Evolutionary conservation across 64 coral and sea anemone species (phyloP), one percentile per base, ranked within the genome.

Genomic region (Dendrophyllia cribrosa): DNA sequence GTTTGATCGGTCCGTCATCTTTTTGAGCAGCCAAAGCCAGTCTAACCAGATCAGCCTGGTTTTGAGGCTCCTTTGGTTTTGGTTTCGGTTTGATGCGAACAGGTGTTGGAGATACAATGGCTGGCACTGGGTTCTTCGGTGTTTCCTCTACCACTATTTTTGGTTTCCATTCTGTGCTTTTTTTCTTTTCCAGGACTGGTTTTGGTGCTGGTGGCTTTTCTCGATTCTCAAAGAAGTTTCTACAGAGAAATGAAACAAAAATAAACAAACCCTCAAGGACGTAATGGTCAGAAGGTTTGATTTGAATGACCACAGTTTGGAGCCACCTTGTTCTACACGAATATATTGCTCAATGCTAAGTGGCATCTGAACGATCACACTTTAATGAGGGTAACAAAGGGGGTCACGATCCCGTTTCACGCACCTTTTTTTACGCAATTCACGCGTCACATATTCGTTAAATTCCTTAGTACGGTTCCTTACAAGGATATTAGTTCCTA

Each of bases 31-130:
- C 59, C 12, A 84, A 9, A 49, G 80, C 80, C 46, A 50, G 60
- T 67, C 45, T 84, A 21, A 84, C 80, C 19, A 84, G 62, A 67
- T 84, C 80, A 23, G 80, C 80, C 26, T 84, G 80, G 17, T 84
- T 84, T 84, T 50, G 80, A 84, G 80, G 80, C 45, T 83, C 79
- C 59, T 22, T 84, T 24, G 43, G 58, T 88, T 59, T 75, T 0
- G 21, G 17, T 25, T 34, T 34, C 34, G 53, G 84, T 53, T 59
- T 59, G 8, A 15, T 13, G 16, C 3, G 15, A 45, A 48, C 25
- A 10, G 24, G 51, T 74, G 74, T 76, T 17, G 46, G 67, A 25
- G 25, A 24, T 74, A 49, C 43, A 59, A 21, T 49, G 20, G 69
- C 8, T 58, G 68, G 5, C 9, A 19, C 78, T 55, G 86, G 51